These are phyloP conservation scores for Melanotaenia duboulayi DNA, from an alignment of 2,113 vertebrate genomes.

Conservation along the genomic window DNA sequence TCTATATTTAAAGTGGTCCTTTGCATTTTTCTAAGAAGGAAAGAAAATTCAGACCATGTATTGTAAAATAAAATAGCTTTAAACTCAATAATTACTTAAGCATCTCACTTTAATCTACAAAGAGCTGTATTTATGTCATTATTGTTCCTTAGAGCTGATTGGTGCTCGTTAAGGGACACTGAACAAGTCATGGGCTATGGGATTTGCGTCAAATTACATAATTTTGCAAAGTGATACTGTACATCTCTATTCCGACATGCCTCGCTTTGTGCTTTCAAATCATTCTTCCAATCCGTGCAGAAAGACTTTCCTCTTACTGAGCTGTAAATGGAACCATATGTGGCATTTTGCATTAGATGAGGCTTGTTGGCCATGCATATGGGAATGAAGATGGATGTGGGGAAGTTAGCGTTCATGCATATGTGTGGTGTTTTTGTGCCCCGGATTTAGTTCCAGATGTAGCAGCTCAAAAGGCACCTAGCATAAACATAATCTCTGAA, in stretches of 20 bases:
- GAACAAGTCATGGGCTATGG: conserved; percentile 23
- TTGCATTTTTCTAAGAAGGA: not conserved
- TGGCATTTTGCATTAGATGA: conserved; percentile 28
- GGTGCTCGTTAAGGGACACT: conserved; percentile 17
- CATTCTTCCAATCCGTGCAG: conserved; percentile 43
- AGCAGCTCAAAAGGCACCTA: conserved; percentile 30
- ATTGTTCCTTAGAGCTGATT: conserved; percentile 22
- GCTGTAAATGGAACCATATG: conserved; percentile 61
- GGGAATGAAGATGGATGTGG: conserved; percentile 25
- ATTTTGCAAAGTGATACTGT: conserved; percentile 36
- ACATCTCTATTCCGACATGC: conserved; percentile 33
- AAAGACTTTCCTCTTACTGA: conserved; percentile 38
- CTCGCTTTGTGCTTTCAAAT: conserved; percentile 26
- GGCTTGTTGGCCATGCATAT: conserved; percentile 12
- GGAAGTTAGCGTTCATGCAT: conserved; percentile 20
- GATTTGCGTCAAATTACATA: conserved; percentile 40
- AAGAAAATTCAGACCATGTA: not conserved
- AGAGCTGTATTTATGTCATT: not conserved
- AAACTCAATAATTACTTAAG: not conserved
- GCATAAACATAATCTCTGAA: conserved; percentile 35
- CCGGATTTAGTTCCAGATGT: conserved; percentile 20
- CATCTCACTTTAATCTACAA: not conserved
- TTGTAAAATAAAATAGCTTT: not conserved
- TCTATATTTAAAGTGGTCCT: not conserved
- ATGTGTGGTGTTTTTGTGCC: conserved; percentile 8